phyloP scores from a whole-genome alignment of 1,140 invertebrate species.

The Heliconius melpomene region DNA sequence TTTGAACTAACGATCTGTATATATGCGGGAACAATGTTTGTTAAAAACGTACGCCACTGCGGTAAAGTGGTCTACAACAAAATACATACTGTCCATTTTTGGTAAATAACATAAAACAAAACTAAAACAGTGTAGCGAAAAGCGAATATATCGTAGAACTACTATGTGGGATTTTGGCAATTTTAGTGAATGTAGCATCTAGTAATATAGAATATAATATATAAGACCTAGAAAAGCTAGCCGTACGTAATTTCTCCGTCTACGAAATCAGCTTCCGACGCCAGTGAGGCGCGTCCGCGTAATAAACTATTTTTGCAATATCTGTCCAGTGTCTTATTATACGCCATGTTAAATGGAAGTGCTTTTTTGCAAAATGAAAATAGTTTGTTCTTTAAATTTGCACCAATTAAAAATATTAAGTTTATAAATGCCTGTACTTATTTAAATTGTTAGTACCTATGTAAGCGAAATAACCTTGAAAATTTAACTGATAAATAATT shows the following conservation, averaged over 20 bases:
- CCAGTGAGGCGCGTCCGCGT: slow-evolving; percentile 59
- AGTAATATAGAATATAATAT: slow-evolving; percentile 21
- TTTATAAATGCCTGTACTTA: background rate
- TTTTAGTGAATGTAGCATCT: slow-evolving; percentile 22
- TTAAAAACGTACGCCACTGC: slow-evolving; percentile 1
- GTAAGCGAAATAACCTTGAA: background rate
- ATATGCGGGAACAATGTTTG: background rate
- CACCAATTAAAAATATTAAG: background rate
- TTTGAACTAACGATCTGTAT: slow-evolving; percentile 5
- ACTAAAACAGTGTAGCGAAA: background rate
- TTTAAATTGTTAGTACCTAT: background rate
- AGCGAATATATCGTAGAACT: background rate
- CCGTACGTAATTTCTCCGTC: slow-evolving; percentile 46
- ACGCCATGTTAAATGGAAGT: slow-evolving; percentile 51
- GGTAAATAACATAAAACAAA: background rate
- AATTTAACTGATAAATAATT: background rate
- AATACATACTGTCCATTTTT: background rate
- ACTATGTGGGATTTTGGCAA: slow-evolving; percentile 21
- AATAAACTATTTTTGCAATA: slow-evolving; percentile 68
- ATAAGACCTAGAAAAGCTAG: slow-evolving; percentile 37
- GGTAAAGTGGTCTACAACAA: slow-evolving; percentile 9
- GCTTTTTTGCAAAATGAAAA: slow-evolving; percentile 39
- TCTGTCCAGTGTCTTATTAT: slow-evolving; percentile 63
- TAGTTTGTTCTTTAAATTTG: slow-evolving; percentile 4
- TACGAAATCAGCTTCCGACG: slow-evolving; percentile 58